Evolutionary conservation across 2,888 invertebrate species (phyloP), one percentile per base, ranked within the genome.

Genomic region (Microctonus brassicae): DNA sequence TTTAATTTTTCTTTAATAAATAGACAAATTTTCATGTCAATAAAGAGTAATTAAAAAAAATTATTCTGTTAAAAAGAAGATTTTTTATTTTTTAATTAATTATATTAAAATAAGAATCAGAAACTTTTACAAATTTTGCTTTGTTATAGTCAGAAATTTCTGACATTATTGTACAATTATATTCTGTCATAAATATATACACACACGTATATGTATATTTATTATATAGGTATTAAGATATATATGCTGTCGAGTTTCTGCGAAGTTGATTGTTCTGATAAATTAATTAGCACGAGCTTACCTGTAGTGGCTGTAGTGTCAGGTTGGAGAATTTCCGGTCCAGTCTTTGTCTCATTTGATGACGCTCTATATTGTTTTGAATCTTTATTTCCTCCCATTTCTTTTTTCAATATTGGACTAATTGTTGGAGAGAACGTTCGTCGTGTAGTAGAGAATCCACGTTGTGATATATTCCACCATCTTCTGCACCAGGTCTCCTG

Each of bases 401-500:
- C 81, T 71, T 82, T 86, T 64, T 79, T 78, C 34, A 86, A 72
- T 42, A 84, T 80, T 13, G 83, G 80, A 73, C 82, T 84, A 22
- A 87, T 74, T 24, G 76, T 82, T 36, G 86, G 85, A 57, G 80
- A 75, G 53, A 86, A 87, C 2, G 79, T 75, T 55, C 76, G 74
- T 13, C 79, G 76, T 22, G 81, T 78, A 55, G 83, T 79, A 29
- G 84, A 84, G 5, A 87, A 62, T 69, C 82, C 81, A 70, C 84
- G 82, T 67, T 83, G 84, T 7, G 84, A 84, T 73, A 84, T 84
- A 71, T 80, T 82, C 87, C 90, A 89, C 90, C 90, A 91, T 79
- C 91, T 89, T 76, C 91, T 89, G 86, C 91, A 91, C 91, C 92
- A 92, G 73, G 91, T 91, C 88, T 92, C 91, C 92, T 92, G 86